Evolutionary conservation across 2,113 vertebrate genomes (phyloP).

Genomic region (Danionella cerebrum): DNA sequence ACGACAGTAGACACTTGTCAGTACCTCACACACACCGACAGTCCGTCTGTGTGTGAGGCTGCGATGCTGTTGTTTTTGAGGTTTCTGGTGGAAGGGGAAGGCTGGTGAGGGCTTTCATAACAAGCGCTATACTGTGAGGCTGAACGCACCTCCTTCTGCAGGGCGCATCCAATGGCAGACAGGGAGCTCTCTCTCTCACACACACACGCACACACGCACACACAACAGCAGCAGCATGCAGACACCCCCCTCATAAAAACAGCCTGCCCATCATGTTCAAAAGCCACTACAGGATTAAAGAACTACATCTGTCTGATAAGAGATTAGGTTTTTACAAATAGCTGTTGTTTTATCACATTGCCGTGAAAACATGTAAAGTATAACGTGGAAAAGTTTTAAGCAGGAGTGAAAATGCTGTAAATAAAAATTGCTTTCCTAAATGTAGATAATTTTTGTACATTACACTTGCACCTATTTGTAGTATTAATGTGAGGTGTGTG

Average conservation of each 20-base stretch:
- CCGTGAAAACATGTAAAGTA: too few species aligned
- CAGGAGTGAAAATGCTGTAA: too few species aligned
- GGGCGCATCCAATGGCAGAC: conserved; percentile 31
- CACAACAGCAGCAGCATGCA: not conserved
- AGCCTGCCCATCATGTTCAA: not conserved
- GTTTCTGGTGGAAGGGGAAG: conserved; percentile 31
- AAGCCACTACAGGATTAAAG: not conserved
- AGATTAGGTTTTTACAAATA: too few species aligned
- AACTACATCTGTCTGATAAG: not conserved
- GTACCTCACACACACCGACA: conserved; percentile 18
- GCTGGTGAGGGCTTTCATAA: conserved; percentile 33
- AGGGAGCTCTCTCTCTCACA: conserved; percentile 11
- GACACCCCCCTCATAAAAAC: not conserved
- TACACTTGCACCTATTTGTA: too few species aligned
- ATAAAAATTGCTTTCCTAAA: too few species aligned
- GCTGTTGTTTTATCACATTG: not conserved
- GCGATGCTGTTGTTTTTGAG: conserved; percentile 34
- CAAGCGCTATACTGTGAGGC: conserved; percentile 36
- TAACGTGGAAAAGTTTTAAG: too few species aligned
- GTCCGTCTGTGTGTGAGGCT: conserved; percentile 23
- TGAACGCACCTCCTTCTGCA: conserved; percentile 33
- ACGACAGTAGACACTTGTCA: conserved; percentile 8
- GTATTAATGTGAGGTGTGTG: too few species aligned
- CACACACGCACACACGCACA: conserved; percentile 1
- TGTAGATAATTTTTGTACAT: too few species aligned